Evolutionary conservation across 2,888 invertebrate genomes (phyloP), one percentile per base, ranked within the genome.

Genomic region (Tetragonisca angustula): DNA sequence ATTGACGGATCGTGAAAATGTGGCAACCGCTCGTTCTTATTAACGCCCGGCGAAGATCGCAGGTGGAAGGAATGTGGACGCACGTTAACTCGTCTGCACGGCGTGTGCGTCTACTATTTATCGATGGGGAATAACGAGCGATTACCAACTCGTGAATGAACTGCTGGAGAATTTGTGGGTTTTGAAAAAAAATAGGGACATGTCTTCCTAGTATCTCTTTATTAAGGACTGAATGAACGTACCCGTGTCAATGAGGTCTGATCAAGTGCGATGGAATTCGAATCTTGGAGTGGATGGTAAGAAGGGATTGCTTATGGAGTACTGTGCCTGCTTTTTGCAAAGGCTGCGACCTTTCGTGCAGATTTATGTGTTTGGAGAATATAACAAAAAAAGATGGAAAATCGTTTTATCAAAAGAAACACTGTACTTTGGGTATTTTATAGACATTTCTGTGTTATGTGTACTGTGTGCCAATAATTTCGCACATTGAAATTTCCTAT

Each of bases 1-100:
- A 62, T 79, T 43, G 74, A 74, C 74, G 32, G 32, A 21, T 64
- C 62, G 62, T 27, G 32, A 64, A 32, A 32, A 64, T 32, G 21
- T 32, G 19, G 62, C 62, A 6, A 61, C 61, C 19, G 9, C 27
- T 61, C 17, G 62, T 62, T 62, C 62, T 64, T 64, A 64, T 64
- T 64, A 64, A 5, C 62, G 21, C 21, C 43, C 72, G 50, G 49
- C 15, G 52, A 19, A 17, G 32, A 36, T 24, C 27, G 32, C 50
- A 19, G 69, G 54, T 75, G 27, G 19, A 52, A 24, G 59, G 68
- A 69, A 76, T 9, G 69, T n/a, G 61, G 36, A 69, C 36, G 27
- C n/a, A 11, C 13, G 15, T 68, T 32, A 11, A 32, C 27, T 54
- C 24, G 61, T 24, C 24, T 0, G 6, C 61, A 9, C 24, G 24